Base-by-base conservation (phyloP, 2,113 vertebrate species). In the Zosterops hypoxanthus region DNA sequence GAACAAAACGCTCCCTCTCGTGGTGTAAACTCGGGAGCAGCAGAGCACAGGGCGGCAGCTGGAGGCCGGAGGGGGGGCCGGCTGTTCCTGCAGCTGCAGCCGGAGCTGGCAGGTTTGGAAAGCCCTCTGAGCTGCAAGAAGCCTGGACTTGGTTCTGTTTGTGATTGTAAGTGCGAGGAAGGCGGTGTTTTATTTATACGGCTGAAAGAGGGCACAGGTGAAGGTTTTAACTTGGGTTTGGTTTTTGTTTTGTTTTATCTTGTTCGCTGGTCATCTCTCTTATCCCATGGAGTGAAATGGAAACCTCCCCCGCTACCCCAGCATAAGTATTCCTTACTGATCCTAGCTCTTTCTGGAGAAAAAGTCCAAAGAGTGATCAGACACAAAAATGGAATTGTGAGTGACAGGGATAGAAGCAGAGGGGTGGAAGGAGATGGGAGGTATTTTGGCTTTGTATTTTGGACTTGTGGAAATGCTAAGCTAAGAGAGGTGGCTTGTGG, bases 1-100 rank as follows among this genome's bases (percentile, higher is more conserved):
- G 95, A 80, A 12, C 88, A 14, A 36, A 71, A 50, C 2, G 50
- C 95, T 83, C 95, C 97, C 95, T 77, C 97, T 84, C 10, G 95
- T 86, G 97, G 91, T 47, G 8, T 3, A 2, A 29, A 20, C 5
- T 8, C 4, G 55, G 56, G 33, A 71, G n/a, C 1, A 36, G 50
- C 13, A 6, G 36, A 14, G 23, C 22, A 5, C 9, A 25, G 34
- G 14, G 8, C 14, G n/a, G 69, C 49, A 15, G 49, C 49, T 22
- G 33, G 33, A 25, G 42, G 22, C 21, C 6, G 17, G n/a, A n/a
- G 7, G 3, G 11, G 8, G 9, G 2, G 2, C 7, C 8, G 12
- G 46, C 22, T 19, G 34, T 11, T 33, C 14, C 13, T 5, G 68
- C 59, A 56, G 52, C 21, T 28, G 61, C 39, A 44, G 31, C 31